Evolutionary conservation across 92 coral and sea anemone genomes (phyloP), one percentile per base, ranked within the genome.

Genomic region (Epizoanthus stellaris): DNA sequence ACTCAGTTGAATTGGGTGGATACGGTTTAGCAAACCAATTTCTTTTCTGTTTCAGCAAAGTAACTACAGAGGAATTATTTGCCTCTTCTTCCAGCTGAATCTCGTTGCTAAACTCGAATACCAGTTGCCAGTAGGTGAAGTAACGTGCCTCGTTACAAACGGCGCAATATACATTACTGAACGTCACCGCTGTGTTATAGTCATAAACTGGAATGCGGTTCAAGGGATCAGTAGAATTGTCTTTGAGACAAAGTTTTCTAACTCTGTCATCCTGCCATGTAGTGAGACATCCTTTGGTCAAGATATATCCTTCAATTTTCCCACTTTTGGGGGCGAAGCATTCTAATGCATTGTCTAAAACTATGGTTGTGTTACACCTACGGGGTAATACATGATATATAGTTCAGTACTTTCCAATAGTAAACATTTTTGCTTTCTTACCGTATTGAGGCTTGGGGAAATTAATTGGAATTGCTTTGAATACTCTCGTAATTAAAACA

Each of bases 151-250:
- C 17, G 47, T 67, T 67, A n/a, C 72, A 67, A 30, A 67, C 72
- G 7, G 72, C 72, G 19, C 72, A 67, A 42, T 67, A 67, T 5
- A 67, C 72, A 11, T 67, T 67, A 2, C 72, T 36, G 45, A 67
- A 67, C 1, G 72, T 14, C 8, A 9, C 14, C 60, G 23, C 59
- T 47, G 77, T 72, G 17, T 49, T 57, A 6, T 72, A 17, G 40
- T 47, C 77, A 72, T 43, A 72, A 8, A 72, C 61, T 72, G 77
- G 77, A 72, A 72, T 72, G 14, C 7, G 56, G 11, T 5, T 72
- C 39, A 72, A 19, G 19, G 77, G 77, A 72, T 72, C 77, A 52
- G 38, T 72, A 8, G 60, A 19, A 15, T 45, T 45, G 8, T 47
- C 15, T 5, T 72, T 36, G 11, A 47, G 38, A 21, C 77, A 72